Evolutionary conservation across 2,888 invertebrate genomes (phyloP).

Genomic region (Eueremaeus valkanovi): DNA sequence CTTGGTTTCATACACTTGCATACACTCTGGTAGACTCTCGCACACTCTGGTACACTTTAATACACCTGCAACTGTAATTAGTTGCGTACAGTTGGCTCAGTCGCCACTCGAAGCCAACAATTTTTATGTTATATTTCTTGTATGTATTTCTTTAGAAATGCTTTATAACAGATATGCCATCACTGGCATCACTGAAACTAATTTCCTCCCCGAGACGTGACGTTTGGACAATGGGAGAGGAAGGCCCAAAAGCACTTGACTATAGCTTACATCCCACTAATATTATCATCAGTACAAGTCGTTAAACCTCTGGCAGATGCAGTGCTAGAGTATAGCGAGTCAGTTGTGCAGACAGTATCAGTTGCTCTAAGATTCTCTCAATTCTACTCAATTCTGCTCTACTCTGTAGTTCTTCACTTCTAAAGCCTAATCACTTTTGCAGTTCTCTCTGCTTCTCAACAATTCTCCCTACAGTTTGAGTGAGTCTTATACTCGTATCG

Average conservation of each 20-base stretch:
- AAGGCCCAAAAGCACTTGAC: constrained; percentile 22
- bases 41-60: too few species aligned
- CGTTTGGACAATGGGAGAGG: constrained; percentile 27
- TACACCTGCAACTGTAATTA: constrained; percentile 30
- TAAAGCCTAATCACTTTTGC: constrained; percentile 1
- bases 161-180: constrained; percentile 22
- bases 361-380: neutral
- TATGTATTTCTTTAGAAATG: constrained; percentile 8
- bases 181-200: neutral
- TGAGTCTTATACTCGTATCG: neutral
- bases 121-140: neutral
- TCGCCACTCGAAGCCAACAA: neutral
- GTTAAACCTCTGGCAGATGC: constrained; percentile 31
- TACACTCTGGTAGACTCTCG: too few species aligned
- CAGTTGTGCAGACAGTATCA: constrained; percentile 1
- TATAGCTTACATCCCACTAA: constrained; percentile 33
- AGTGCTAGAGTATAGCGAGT: neutral
- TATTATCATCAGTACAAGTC: constrained; percentile 29
- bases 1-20: constrained; percentile 24
- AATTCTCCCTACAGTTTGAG: too few species aligned
- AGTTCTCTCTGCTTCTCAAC: neutral
- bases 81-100: neutral
- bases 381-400: too few species aligned
- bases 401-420: neutral
- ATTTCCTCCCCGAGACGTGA: constrained; percentile 26